Evolutionary conservation across 2,888 invertebrate genomes (phyloP), one percentile per base, ranked within the genome.

Genomic region (Brenthis ino): DNA sequence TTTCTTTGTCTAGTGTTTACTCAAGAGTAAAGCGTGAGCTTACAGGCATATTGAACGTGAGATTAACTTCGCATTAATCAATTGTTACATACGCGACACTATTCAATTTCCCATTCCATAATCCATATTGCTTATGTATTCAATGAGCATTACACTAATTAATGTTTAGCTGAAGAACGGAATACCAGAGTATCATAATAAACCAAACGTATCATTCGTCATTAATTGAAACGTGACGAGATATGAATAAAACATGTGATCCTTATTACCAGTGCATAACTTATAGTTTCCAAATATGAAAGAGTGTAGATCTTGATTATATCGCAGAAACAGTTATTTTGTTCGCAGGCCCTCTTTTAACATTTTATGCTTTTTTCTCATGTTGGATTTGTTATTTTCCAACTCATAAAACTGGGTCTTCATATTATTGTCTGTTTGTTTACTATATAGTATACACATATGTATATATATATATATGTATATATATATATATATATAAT

Each of bases 311-410:
- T 37, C 51, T 60, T 57, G 28, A 51, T 64, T 69, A 68, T 68
- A 68, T 66, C 67, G 47, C 61, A 67, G 51, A 64, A 68, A 68
- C 70, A 57, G 84, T 80, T 81, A 81, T 68, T 58, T 68, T 71
- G 82, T 85, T 85, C 87, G 83, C 86, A 85, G 84, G 85, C 80
- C 85, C 85, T 83, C 82, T 86, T 87, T 86, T 84, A 82, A 78
- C 76, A 72, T 82, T 81, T 80, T 63, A 60, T 68, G 24, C 51
- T 50, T 66, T 47, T 53, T 66, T 54, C 65, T 61, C 56, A 43
- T 64, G 61, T 60, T 56, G 64, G 63, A 58, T 58, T 61, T 54
- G 55, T 67, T 61, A 33, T 53, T 53, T 33, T 60, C 37, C 37
- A 43, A 11, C 37, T 43, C 37, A 43, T 43, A 43, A 43, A 43